phyloP scores from a whole-genome alignment of 2,113 vertebrate species.

The Hemibagrus wyckioides region DNA sequence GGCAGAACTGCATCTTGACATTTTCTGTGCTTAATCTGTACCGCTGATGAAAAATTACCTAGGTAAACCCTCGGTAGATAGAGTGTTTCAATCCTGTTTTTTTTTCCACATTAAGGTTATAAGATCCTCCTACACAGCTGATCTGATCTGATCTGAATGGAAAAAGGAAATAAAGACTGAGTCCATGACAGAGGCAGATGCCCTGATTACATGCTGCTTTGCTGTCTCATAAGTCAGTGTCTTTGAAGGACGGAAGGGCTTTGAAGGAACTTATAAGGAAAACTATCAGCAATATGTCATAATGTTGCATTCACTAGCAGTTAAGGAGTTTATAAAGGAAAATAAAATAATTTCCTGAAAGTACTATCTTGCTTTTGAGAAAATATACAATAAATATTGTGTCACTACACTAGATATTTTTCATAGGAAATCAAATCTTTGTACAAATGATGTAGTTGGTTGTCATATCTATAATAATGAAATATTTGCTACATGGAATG shows the following conservation, averaged over 20 bases:
- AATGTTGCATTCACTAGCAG: too few species aligned
- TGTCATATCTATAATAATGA: background rate
- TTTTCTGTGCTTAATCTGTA: background rate
- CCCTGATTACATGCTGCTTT: background rate
- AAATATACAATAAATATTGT: background rate
- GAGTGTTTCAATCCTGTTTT: background rate
- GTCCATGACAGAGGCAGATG: conserved; percentile 1
- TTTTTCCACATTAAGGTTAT: background rate
- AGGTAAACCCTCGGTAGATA: background rate
- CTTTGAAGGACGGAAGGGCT: background rate
- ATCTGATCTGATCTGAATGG: background rate
- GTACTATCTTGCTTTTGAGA: background rate
- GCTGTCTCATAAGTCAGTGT: conserved; percentile 10
- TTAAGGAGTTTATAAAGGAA: background rate
- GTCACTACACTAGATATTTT: background rate
- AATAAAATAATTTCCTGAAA: too few species aligned
- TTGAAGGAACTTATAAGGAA: background rate
- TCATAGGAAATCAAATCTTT: background rate
- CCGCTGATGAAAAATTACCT: background rate
- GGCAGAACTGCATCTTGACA: background rate
- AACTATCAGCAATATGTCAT: background rate
- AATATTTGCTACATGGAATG: background rate
- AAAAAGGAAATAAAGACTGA: background rate
- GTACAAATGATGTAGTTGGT: background rate
- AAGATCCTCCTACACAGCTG: background rate